Evolutionary conservation across 2,797 vertebrate species (phyloP).

Genomic region (Lepidocolaptes lacrymiger): DNA sequence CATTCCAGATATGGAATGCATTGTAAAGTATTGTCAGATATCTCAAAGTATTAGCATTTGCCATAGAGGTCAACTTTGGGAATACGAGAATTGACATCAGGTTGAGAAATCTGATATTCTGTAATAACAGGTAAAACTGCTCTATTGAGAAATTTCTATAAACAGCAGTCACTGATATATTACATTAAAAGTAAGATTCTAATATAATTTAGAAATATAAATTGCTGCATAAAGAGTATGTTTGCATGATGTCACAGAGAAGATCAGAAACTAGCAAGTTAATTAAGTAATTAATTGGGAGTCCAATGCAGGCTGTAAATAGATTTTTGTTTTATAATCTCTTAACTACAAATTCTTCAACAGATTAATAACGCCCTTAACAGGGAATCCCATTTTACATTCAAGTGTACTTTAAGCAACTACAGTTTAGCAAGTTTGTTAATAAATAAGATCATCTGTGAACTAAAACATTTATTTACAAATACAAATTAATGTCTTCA

Average conservation of each 20-base stretch:
- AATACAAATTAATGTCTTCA: conserved; percentile 1
- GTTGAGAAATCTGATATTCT: no score
- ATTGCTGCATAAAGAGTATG: background rate
- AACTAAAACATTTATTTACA: conserved; percentile 33
- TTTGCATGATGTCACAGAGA: background rate
- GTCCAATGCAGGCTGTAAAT: background rate
- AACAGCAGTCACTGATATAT: background rate
- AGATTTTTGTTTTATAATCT: background rate
- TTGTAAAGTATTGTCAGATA: background rate
- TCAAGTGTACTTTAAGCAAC: background rate
- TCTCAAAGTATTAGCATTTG: background rate
- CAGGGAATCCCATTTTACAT: background rate
- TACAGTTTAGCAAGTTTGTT: background rate
- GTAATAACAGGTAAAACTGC: no score
- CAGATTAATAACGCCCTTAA: background rate
- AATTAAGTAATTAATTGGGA: background rate
- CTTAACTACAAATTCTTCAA: background rate
- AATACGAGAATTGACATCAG: no score
- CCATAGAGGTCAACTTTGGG: no score
- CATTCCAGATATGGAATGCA: background rate
- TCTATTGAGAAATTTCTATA: no score
- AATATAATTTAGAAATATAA: conserved; percentile 19
- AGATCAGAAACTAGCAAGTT: conserved; percentile 26
- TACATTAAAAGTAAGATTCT: conserved; percentile 20
- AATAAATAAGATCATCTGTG: background rate